phyloP scores from a whole-genome alignment of 2,888 invertebrate genomes.

The Lottia scabra region DNA sequence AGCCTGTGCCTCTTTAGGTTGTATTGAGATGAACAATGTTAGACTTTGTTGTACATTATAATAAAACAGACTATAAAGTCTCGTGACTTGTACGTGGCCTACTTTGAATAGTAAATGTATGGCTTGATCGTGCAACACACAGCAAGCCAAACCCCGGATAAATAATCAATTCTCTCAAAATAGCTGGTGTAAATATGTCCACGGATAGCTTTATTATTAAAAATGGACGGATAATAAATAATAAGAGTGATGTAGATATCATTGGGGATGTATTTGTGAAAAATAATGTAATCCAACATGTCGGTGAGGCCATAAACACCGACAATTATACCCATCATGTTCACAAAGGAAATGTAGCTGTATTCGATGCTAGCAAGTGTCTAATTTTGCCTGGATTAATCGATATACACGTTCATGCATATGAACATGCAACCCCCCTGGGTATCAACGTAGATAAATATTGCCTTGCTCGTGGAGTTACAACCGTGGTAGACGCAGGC shows the following conservation, averaged over 20 bases:
- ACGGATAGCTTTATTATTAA: conserved; percentile 35
- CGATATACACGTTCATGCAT: conserved; percentile 62
- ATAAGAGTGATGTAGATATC: conserved; percentile 44
- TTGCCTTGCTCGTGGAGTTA: conserved; percentile 57
- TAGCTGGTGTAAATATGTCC: background rate
- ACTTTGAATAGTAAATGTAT: conserved; percentile 10
- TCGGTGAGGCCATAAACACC: conserved; percentile 22
- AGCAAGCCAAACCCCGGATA: background rate
- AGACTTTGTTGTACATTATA: background rate
- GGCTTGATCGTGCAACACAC: background rate
- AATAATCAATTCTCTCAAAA: conserved; percentile 5
- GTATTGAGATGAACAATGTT: background rate
- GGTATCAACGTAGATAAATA: conserved; percentile 56
- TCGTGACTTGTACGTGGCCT: conserved; percentile 18
- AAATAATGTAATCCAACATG: conserved; percentile 29
- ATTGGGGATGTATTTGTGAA: conserved; percentile 37
- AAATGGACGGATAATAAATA: conserved; percentile 57
- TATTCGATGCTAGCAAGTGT: conserved; percentile 53
- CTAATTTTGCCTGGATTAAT: conserved; percentile 61
- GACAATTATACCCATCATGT: conserved; percentile 20
- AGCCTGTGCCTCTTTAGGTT: too few relatives aligned
- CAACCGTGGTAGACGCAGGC: conserved; percentile 59
- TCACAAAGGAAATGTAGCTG: conserved; percentile 22
- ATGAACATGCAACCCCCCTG: conserved; percentile 58
- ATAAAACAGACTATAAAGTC: conserved; percentile 17